These are phyloP conservation scores for Dufourea novaeangliae DNA, from an alignment of 1,140 invertebrate genomes.

Conservation along the genomic window DNA sequence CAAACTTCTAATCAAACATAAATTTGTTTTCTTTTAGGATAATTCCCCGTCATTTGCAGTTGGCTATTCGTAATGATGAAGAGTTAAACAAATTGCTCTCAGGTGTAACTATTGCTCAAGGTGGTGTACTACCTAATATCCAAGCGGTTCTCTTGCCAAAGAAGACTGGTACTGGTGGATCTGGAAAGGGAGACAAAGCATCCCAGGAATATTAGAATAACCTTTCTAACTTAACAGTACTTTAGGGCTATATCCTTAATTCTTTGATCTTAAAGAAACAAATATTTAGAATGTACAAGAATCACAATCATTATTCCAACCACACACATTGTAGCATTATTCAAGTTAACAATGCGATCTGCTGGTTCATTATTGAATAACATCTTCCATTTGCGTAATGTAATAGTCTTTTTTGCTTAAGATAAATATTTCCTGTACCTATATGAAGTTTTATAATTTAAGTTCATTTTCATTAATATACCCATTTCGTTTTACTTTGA, in stretches of 20 bases:
- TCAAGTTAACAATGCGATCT: constrained; percentile 10
- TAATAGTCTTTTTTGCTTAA: constrained; percentile 10
- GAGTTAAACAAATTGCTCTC: constrained; percentile 90
- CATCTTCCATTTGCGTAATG: background rate
- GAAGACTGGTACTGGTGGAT: constrained; percentile 82
- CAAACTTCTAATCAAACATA: background rate
- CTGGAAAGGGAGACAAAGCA: constrained; percentile 69
- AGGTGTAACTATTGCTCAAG: constrained; percentile 90
- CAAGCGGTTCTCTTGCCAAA: constrained; percentile 87
- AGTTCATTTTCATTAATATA: constrained; percentile 1
- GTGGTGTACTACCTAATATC: constrained; percentile 90
- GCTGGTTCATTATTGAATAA: background rate
- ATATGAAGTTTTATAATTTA: background rate
- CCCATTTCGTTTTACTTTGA: constrained; percentile 6
- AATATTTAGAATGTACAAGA: constrained; percentile 1
- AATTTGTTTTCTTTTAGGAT: constrained; percentile 80
- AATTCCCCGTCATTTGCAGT: constrained; percentile 88
- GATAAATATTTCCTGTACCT: constrained; percentile 11
- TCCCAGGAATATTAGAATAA: constrained; percentile 73
- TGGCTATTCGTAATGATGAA: constrained; percentile 91
- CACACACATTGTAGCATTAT: constrained; percentile 14
- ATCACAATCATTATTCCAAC: constrained; percentile 38
- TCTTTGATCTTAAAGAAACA: constrained; percentile 14
- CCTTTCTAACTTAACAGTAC: constrained; percentile 61
- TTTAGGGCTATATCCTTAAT: constrained; percentile 54